Conservation (phyloP, 2,113 vertebrate genomes). For the Cottus gobio region DNA sequence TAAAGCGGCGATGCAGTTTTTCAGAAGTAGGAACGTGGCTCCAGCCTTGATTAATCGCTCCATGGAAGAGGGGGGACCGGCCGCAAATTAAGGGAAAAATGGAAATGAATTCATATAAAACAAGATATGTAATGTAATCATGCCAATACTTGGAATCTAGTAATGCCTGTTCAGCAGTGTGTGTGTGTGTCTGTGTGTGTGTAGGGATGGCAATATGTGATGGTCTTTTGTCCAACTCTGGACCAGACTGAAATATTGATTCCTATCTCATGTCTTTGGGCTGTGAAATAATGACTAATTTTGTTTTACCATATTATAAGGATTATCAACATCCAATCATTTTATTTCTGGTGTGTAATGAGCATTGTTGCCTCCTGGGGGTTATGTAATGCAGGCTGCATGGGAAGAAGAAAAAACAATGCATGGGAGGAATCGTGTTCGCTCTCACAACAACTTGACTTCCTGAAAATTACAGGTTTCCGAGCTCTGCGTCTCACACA, state of each 20-base stretch:
- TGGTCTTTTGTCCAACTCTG: background rate
- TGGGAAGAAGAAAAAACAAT: slow-evolving; percentile 37
- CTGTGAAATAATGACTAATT: too few relatives aligned
- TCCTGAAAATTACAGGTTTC: slow-evolving; percentile 69
- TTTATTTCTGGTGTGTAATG: background rate
- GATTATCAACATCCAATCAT: background rate
- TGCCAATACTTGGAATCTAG: background rate
- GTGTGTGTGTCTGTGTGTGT: background rate
- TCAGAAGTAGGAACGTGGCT: slow-evolving; percentile 23
- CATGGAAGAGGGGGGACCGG: slow-evolving; percentile 23
- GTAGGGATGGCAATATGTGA: background rate
- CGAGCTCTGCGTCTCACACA: slow-evolving; percentile 50
- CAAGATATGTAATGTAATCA: slow-evolving; percentile 25
- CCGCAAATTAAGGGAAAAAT: slow-evolving; percentile 5
- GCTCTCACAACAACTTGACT: slow-evolving; percentile 41
- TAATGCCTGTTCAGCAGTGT: background rate
- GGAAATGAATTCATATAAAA: slow-evolving; percentile 26
- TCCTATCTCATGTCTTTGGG: background rate
- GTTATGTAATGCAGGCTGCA: slow-evolving; percentile 3
- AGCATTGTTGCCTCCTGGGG: background rate
- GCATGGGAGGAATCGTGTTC: slow-evolving; percentile 36
- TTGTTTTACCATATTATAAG: background rate
- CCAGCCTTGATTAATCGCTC: slow-evolving; percentile 45
- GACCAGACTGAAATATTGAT: too few relatives aligned
- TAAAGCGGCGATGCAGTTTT: slow-evolving; percentile 26